Base-by-base conservation (phyloP, 2,797 vertebrate genomes). In the Ciconia nigra region DNA sequence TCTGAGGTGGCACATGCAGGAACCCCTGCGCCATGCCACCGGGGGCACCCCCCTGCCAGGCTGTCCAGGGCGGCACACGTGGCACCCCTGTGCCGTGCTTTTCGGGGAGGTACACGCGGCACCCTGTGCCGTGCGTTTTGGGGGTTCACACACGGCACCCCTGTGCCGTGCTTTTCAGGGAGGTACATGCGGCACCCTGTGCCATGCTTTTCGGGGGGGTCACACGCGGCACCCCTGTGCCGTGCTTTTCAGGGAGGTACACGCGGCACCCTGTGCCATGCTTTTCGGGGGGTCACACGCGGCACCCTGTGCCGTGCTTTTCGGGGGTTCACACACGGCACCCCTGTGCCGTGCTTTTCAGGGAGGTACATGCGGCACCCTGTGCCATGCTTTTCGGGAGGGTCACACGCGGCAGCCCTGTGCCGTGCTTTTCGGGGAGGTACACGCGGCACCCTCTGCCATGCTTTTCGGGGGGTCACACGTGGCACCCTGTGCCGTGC, bases 401-500 rank as follows among this genome's bases (percentile, higher is more conserved):
- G 16, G 76, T 19, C 29, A 37, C 37, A 37, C 37, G 37, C 37
- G 55, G 28, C 72, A n/a, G n/a, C 28, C 49, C 37, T 13, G 7
- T n/a, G 37, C 49, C 15, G 0, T 3, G 57, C n/a, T n/a, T n/a
- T n/a, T n/a, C 3, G 8, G 39, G 17, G 5, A 15, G 80, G 22
- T 26, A 8, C 37, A 37, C 37, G 9, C 37, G 37, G 37, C 37
- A 37, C 37, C 37, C 37, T 37, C 9, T 37, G 37, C 37, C 37
- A 10, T 37, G 8, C 37, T 37, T 37, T 37, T 37, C 9, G 37
- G 37, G 37, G 37, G 37, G 80, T 19, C 29, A 49, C 47, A 13
- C 1, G 3, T 4, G 1, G 31, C 54, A 44, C 28, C 49, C 37
- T 13, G 7, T n/a, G 37, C 49, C 15, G 0, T 3, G 57, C n/a